Evolutionary conservation across 2,113 vertebrate species (phyloP), one percentile per base, ranked within the genome.

Genomic region (Odocoileus virginianus): DNA sequence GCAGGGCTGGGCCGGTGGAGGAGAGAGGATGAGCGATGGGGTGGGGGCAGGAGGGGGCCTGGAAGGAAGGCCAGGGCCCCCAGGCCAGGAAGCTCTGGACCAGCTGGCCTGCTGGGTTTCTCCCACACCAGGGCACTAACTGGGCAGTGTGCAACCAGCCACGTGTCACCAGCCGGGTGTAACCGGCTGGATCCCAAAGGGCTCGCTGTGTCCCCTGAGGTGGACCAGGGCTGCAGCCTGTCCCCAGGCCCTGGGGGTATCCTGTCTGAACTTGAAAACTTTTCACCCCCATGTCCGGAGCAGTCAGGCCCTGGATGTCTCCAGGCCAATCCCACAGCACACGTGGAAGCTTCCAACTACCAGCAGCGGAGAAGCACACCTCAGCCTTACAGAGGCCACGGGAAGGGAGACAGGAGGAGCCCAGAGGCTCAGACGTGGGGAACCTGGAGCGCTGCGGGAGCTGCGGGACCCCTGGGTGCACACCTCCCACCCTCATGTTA

Each of bases 181-280:
- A 47, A 55, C 87, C 17, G 25, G 86, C 71, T 52, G 3, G 28
- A 55, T 30, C 88, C 60, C 50, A 74, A 81, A 93, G 71, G 86
- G 76, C 55, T n/a, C 11, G 11, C 88, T 83, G 28, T 67, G 16
- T 15, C 83, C 60, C 50, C 40, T n/a, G 60, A 43, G 45, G 15
- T 55, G 52, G 85, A 85, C 40, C 30, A 40, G 76, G 28, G 58
- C 3, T 67, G 36, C 58, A 36, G 28, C 79, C 89, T 45, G 47
- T 60, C 9, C 79, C 40, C 11, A 13, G 30, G 67, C 23, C 83
- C 76, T 2, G 10, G 33, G 64, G 64, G 43, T 54, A 81, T 67
- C 89, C 60, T 91, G 47, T 74, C 55, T 67, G 64, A 98, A 97
- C 87, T 84, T 92, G 43, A 67, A 95, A 87, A 91, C 21, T 79